Conservation (phyloP, 2,888 invertebrate genomes). For the Ferdinandea cuprea region DNA sequence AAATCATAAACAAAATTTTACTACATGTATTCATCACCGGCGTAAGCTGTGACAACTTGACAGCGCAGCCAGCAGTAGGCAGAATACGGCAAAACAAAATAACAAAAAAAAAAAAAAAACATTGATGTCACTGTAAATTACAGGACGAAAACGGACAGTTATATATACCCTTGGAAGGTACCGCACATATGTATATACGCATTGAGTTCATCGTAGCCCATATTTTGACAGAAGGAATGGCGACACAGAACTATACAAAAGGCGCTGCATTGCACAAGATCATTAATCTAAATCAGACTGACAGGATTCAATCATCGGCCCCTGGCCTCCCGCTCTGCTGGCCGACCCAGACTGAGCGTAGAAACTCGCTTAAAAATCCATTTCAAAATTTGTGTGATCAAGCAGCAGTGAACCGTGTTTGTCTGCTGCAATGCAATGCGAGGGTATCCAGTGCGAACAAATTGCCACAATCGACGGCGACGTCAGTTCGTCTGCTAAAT, state of each 20-base stretch:
- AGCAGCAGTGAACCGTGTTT: neutral
- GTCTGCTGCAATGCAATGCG: conserved; percentile 1
- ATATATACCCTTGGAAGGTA: no score
- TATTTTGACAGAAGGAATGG: conserved; percentile 15
- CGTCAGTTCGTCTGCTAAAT: conserved; percentile 67
- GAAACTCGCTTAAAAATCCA: conserved; percentile 35
- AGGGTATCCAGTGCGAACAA: conserved; percentile 50
- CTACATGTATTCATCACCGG: conserved; percentile 51
- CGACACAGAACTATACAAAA: neutral
- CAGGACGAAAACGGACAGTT: conserved; percentile 21
- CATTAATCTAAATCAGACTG: conserved; percentile 74
- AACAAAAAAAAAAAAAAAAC: conserved; percentile 36
- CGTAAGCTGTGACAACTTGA: conserved; percentile 26
- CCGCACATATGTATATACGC: neutral
- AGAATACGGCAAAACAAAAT: no score
- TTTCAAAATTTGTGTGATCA: conserved; percentile 65
- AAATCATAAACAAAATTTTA: conserved; percentile 61
- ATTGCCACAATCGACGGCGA: conserved; percentile 42
- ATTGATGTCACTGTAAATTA: conserved; percentile 67
- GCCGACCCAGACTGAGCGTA: conserved; percentile 5
- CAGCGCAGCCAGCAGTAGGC: conserved; percentile 21
- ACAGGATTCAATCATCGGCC: conserved; percentile 71
- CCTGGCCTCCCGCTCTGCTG: no score
- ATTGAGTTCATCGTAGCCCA: neutral
- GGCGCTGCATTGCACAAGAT: conserved; percentile 39